Conservation (phyloP, 1,140 invertebrate species). For the Coptotermes formosanus region DNA sequence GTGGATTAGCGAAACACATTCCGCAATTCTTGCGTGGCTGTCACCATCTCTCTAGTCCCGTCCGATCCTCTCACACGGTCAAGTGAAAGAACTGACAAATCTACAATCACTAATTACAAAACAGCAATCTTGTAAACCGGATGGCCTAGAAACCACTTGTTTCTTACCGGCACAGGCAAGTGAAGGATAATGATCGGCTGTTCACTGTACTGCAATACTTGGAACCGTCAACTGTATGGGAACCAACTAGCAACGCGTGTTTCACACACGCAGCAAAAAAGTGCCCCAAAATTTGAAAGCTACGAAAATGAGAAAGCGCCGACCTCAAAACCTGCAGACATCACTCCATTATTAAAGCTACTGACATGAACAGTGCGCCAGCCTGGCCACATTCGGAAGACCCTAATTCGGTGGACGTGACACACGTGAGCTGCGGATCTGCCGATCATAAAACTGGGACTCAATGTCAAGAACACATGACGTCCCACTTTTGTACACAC, state of each 20-base stretch:
- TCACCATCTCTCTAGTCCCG: too few species aligned
- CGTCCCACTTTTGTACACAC: neutral
- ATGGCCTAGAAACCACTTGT: neutral
- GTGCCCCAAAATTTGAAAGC: neutral
- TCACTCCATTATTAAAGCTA: neutral
- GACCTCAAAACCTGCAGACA: neutral
- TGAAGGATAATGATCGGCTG: neutral
- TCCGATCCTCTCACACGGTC: too few species aligned
- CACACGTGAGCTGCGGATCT: neutral
- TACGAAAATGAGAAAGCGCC: neutral
- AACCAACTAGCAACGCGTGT: neutral
- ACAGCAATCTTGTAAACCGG: neutral
- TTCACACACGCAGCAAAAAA: neutral
- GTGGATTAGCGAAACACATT: too few species aligned
- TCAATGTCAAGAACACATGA: neutral
- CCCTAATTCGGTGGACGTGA: neutral
- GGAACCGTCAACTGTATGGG: neutral
- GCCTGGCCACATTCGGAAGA: neutral
- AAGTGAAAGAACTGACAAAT: too few species aligned
- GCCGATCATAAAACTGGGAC: neutral
- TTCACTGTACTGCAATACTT: neutral
- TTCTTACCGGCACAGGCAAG: too few species aligned
- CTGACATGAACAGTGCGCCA: neutral
- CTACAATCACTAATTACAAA: neutral
- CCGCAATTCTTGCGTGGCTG: too few species aligned